Base-by-base conservation (phyloP, 2,888 invertebrate genomes). In the Latheticus oryzae region DNA sequence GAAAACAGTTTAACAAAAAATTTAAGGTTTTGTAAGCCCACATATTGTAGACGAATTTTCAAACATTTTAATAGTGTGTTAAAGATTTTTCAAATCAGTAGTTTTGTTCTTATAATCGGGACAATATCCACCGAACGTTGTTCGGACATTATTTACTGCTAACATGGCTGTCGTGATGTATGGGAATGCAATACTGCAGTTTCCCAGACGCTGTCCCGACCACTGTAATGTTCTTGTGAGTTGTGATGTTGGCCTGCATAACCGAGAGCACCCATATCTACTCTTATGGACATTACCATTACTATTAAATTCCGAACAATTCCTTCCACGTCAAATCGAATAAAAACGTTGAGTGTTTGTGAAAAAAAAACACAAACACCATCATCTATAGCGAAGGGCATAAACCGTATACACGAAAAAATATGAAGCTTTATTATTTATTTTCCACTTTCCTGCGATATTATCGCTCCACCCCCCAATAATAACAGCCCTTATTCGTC, bases 401-500 rank as follows among this genome's bases (percentile, higher is more conserved):
- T 43, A 47, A 37, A 42, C 23, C 35, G n/a, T 43, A 17, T 17
- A 19, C 23, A 33, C 32, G 21, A 19, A 51, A 51, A 60, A 61
- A 59, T 58, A 54, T 67, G 63, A 60, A 62, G 58, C 61, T 63
- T 67, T 67, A 68, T 71, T 70, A 70, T 71, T 71, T 71, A 71
- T 72, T 72, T 73, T 69, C 66, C 70, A 68, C 68, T 70, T 70
- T 68, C 66, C 63, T 62, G 66, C 61, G 61, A 68, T 71, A 70
- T 71, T 71, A 70, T 70, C 66, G 65, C 67, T 61, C 66, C 66
- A 62, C 70, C 72, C 71, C 69, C 70, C 65, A 63, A 69, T 73
- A 73, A 73, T 71, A 73, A 72, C 70, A 63, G 62, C 70, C 73
- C 73, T 69, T 63, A 62, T 64, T 62, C 66, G 60, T 66, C 76